Base-by-base conservation (phyloP, 2,888 invertebrate genomes). In the Ophion slaviceki region DNA sequence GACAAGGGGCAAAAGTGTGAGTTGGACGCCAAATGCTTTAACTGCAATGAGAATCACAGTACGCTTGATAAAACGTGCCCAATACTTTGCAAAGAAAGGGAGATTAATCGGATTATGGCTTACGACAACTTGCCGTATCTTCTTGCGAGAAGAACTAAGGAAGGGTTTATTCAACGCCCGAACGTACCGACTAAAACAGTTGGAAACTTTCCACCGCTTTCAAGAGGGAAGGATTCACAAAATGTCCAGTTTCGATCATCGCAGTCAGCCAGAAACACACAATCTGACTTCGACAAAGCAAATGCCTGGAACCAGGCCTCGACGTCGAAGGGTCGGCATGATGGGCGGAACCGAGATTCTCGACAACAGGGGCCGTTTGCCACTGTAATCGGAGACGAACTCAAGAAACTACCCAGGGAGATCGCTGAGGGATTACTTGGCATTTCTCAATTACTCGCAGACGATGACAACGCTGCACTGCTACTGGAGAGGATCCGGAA, bases 11-110 rank as follows among this genome's bases (percentile, higher is more conserved):
- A 70, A 17, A 75, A 6, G 36, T 84, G 75, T 17, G 36, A 61
- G 11, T n/a, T 3, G 7, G n/a, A 32, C 5, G 62, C 68, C 1
- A 45, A 70, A 8, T 84, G 84, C 24, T n/a, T 84, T 0, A 84
- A 84, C 28, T 80, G 80, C n/a, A 20, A 47, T 1, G 64, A 32
- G 4, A 57, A 20, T 10, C 80, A 84, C 64, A 53, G 40, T 7
- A 75, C 80, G 2, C 74, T 84, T 4, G 70, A 84, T 36, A 20
- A 47, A 4, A 28, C 57, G 4, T 80, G 84, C 62, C 62, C 75
- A 0, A 40, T 14, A 0, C 20, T 67, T 1, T 11, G 24, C 2
- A 83, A 78, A 24, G 83, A 47, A 24, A 14, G 32, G 45, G 59
- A 40, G 2, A 79, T 78, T n/a, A 83, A 78, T 14, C 53, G 47